These are phyloP conservation scores for Luehdorfia chinensis DNA, from an alignment of 1,140 invertebrate species.

Conservation along the genomic window DNA sequence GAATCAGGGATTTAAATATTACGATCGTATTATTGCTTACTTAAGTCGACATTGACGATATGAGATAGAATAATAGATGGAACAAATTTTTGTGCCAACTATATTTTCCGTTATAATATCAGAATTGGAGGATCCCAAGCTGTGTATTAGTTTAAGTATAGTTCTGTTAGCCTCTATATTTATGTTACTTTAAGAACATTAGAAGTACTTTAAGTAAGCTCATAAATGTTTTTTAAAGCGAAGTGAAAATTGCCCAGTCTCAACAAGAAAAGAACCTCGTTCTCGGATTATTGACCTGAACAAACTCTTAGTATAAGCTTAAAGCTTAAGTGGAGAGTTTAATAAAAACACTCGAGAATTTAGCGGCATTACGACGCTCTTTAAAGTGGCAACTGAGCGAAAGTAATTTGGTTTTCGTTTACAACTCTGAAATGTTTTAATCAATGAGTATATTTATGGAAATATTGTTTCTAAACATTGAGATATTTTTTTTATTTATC, in stretches of 20 bases:
- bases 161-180: too few relatives aligned
- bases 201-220: conserved; percentile 1
- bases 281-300: conserved; percentile 17
- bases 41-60: too few relatives aligned
- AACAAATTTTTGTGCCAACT: too few relatives aligned
- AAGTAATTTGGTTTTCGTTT: conserved; percentile 16
- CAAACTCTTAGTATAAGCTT: conserved; percentile 17
- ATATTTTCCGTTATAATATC: too few relatives aligned
- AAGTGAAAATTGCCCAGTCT: conserved; percentile 14
- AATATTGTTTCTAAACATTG: neutral
- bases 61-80: too few relatives aligned
- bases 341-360: conserved; percentile 18
- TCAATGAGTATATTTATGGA: neutral
- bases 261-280: conserved; percentile 17
- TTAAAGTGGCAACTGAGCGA: conserved; percentile 10
- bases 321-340: conserved; percentile 19
- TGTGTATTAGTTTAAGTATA: too few relatives aligned
- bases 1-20: too few relatives aligned
- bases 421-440: conserved; percentile 3
- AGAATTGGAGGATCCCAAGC: too few relatives aligned
- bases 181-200: too few relatives aligned
- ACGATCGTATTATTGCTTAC: too few relatives aligned
- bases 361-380: conserved; percentile 15
- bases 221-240: conserved; percentile 12
- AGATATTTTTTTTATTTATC: too few relatives aligned